Conservation (phyloP, 1,140 invertebrate species). For the Acyrthosiphon pisum region DNA sequence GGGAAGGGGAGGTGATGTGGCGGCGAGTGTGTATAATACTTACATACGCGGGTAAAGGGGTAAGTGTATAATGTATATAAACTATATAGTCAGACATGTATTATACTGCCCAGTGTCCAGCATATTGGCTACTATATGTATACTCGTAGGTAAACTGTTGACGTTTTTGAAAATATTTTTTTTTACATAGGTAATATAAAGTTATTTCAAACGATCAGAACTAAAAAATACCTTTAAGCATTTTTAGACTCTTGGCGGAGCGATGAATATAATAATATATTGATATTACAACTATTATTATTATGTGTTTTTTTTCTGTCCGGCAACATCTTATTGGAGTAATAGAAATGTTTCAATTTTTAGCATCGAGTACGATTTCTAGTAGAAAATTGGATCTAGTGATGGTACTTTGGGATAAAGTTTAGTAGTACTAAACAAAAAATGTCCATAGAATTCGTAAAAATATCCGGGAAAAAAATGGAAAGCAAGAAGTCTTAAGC, state of each 20-base stretch:
- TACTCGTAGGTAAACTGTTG: neutral
- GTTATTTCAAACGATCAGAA: neutral
- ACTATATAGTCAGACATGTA: neutral
- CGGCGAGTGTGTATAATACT: neutral
- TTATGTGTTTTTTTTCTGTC: neutral
- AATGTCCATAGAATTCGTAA: no score
- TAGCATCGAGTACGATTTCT: no score
- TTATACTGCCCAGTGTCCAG: no score
- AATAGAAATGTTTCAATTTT: no score
- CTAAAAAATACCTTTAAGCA: neutral
- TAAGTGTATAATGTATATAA: neutral
- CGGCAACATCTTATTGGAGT: neutral
- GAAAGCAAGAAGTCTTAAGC: no score
- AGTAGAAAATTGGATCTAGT: no score
- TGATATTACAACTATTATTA: neutral
- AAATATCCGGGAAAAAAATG: no score
- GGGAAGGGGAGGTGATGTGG: no score
- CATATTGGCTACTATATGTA: no score
- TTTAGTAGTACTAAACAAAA: no score
- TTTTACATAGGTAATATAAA: neutral
- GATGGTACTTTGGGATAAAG: no score
- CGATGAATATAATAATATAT: neutral
- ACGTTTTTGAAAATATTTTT: neutral
- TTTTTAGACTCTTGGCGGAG: neutral
- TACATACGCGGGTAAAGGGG: neutral